Evolutionary conservation across 2,113 vertebrate genomes (phyloP), one percentile per base, ranked within the genome.

Genomic region (Catharus bicknelli): DNA sequence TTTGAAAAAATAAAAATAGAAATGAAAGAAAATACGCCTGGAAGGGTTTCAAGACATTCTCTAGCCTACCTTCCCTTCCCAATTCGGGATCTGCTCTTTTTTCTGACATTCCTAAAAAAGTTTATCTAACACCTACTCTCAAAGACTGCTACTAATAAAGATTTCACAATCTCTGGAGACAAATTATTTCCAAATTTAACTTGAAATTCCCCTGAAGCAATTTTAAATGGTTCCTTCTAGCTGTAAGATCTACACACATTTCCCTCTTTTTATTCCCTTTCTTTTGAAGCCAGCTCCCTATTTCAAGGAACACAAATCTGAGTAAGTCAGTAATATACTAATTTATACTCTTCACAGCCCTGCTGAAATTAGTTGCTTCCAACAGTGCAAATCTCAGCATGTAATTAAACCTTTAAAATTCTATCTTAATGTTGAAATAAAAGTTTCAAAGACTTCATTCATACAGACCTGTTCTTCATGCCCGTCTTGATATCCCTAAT

Each of bases 401-500:
- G 86, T 63, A 95, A 96, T 95, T 94, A 91, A 91, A 92, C 48
- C 34, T 62, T 17, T 63, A 94, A 88, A 84, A 84, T 67, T 88
- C 19, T 81, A 61, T 54, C 81, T 82, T 85, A 90, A 93, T 66
- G 42, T 21, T 21, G 7, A 81, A 88, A 86, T 66, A 50, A 83
- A 55, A 7, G 12, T 86, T 70, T 82, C n/a, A 66, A 73, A 79
- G 53, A 21, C 76, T 94, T 87, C 74, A 45, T 84, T 89, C 82
- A 68, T 79, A 83, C 14, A 92, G 26, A 61, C 10, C 45, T 87
- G 11, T 73, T 86, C 38, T 93, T 92, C 66, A 69, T 73, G 62
- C 11, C 45, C 10, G 59, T 86, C 59, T 70, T 63, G 48, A 82
- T 89, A 82, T 40, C 38, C 30, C 21, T 27, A 55, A 88, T n/a